Base-by-base conservation (phyloP, 1,140 invertebrate species). In the Hirudo medicinalis region DNA sequence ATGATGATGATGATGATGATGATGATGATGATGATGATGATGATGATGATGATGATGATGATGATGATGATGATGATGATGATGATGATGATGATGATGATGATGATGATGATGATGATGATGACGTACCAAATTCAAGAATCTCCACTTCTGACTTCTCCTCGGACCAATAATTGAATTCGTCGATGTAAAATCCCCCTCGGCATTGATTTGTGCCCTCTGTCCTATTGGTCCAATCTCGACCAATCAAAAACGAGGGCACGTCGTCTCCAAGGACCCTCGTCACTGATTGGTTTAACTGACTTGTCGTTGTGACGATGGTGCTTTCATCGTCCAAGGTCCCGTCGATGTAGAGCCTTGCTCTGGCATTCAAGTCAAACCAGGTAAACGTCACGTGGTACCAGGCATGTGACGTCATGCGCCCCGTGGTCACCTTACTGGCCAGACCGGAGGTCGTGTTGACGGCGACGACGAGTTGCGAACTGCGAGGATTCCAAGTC, bases 371-470 rank as follows among this genome's bases (percentile, higher is more conserved):
- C 6, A 32, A 11, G 0, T 63, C 29, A 9, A 49, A 49, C 57
- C 57, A 63, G 22, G 57, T 63, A 22, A 63, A 63, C 29, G 57
- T 63, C 20, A 63, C 57, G 57, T 63, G 57, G 8, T 63, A 32
- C 57, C 57, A 63, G 9, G 29, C 22, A 63, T 63, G 57, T 13
- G 29, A 63, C 57, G 57, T 63, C 22, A 22, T 32, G 29, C 22
- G 29, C 19, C 29, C 6, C 0, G 29, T 22, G 57, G 57, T 22
- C 15, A 63, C 29, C 13, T 22, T 3, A 15, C 29, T 11, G 57
- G 9, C 17, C 11, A 63, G 22, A 63, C 29, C 29, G 57, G 22
- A 32, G 8, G 57, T 6, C 29, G 57, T 25, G 22, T 9, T 63
- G 11, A 63, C 29, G 22, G 57, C 2, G 57, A 63, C 29, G 22